Base-by-base conservation (phyloP, 1,140 invertebrate species). In the Drosophila prosaltans region DNA sequence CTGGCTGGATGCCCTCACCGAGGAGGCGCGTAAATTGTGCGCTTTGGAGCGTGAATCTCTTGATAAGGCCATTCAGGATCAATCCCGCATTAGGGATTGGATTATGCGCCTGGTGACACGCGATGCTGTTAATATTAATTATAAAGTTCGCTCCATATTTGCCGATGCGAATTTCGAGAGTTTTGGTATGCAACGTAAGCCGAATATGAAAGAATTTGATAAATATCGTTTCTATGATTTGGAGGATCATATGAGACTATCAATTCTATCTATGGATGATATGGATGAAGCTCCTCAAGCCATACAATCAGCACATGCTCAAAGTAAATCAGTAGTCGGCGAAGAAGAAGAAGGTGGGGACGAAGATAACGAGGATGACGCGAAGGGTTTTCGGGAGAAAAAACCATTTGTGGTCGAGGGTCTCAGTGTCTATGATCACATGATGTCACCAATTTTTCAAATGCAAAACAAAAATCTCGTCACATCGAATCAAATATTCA, bases 401-500 rank as follows among this genome's bases (percentile, higher is more conserved):
- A 81, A 90, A 7, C 63, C 28, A 0, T 83, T 78, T 30, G 69
- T 78, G 32, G 78, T 89, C 10, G 41, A 75, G 85, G 93, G 93
- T 0, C 72, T 73, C 24, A 93, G 92, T 3, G 91, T 93, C n/a
- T 78, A 93, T 75, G 83, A 82, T 2, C 94, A 93, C 65, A 73
- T 94, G 2, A 80, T 93, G 65, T 74, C 81, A 7, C 83, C 80
- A 1, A 76, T 76, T 28, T 73, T 91, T 28, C 91, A 85, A 36
- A 85, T 92, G 64, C 90, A 93, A 11, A 92, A 93, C 59, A 91
- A 92, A n/a, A 83, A 92, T 8, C 67, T 80, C 5, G 93, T 93
- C n/a, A 91, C 92, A 0, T 93, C 91, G 11, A 61, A 69, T 59
- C 93, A 94, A 69, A 69, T 92, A 40, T 74, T 75, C 40, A 66